Evolutionary conservation across 2,797 vertebrate species (phyloP).

Genomic region (Microcaecilia unicolor): DNA sequence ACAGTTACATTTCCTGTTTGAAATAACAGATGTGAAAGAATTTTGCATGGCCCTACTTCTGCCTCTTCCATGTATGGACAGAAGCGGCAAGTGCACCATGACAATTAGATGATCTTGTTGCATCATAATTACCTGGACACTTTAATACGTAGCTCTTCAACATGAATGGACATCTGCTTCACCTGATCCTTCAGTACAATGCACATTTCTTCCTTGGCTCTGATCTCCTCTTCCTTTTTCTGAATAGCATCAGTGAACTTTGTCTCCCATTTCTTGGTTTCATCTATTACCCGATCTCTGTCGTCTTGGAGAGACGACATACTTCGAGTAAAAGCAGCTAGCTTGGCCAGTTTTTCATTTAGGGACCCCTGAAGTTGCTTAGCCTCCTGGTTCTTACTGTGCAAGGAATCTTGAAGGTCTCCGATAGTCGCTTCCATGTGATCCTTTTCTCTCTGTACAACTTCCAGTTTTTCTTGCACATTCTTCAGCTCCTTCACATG

Average conservation of each 20-base stretch:
- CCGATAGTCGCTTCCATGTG: constrained; percentile 52
- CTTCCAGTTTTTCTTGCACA: constrained; percentile 71
- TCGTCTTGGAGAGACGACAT: constrained; percentile 97
- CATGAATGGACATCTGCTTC: constrained; percentile 51
- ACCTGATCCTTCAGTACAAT: constrained; percentile 64
- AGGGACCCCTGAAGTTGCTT: constrained; percentile 68
- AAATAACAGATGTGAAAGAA: too few relatives aligned
- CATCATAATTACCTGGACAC: constrained; percentile 59
- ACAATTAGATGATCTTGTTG: too few relatives aligned
- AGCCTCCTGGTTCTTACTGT: constrained; percentile 56
- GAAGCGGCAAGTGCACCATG: too few relatives aligned
- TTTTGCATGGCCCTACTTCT: too few relatives aligned
- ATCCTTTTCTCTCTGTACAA: constrained; percentile 60
- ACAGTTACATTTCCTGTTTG: too few relatives aligned
- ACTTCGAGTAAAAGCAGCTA: constrained; percentile 86
- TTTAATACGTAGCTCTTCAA: constrained; percentile 62
- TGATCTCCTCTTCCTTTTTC: constrained; percentile 80
- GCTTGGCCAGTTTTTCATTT: constrained; percentile 76
- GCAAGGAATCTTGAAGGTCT: constrained; percentile 54
- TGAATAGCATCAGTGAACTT: constrained; percentile 77
- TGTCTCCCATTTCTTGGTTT: constrained; percentile 83
- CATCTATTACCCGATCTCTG: constrained; percentile 83
- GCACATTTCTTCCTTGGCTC: constrained; percentile 61
- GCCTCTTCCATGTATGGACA: too few relatives aligned
- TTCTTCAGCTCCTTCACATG: constrained; percentile 74